Evolutionary conservation across 2,888 invertebrate genomes (phyloP), one percentile per base, ranked within the genome.

Genomic region (Drosophila kanekoi): DNA sequence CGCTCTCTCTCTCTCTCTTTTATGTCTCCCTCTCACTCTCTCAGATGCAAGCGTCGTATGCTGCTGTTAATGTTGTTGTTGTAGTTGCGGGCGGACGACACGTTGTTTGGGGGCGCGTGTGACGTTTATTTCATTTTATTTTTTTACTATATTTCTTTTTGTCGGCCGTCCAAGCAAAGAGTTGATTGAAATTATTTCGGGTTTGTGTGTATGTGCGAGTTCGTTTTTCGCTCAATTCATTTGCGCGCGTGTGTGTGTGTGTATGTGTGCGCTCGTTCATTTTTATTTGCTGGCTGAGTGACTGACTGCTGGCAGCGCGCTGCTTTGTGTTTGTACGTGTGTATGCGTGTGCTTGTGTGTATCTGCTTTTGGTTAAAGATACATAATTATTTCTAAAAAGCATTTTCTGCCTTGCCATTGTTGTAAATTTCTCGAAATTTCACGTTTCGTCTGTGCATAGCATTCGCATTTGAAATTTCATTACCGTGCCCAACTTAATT

Each of bases 301-400:
- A 76, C 56, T 68, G 76, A 73, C 73, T 72, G 69, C 71, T 76
- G 74, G 62, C 54, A 53, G 56, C 32, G 43, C 37, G 53, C 33
- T 60, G 38, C 56, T 64, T 35, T 47, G 32, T 54, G 28, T 40
- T n/a, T 57, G 14, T 49, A 8, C 58, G 43, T 37, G 11, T 41
- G 3, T 51, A 18, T 62, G 53, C 58, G 49, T 53, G 47, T 61
- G 54, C 53, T 43, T 59, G 62, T 71, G 66, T 83, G 72, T 79
- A 81, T 73, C 77, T 83, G 78, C 79, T 87, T 85, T 89, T 80
- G 83, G 77, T 78, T 83, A 80, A 83, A 89, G 89, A 91, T 90
- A 90, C 91, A 90, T 88, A 89, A 90, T 89, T 90, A 91, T 87
- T 90, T 90, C 90, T 90, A 81, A 92, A 91, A 91, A 90, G 79